Conservation (phyloP, 2,888 invertebrate genomes). For the Leptinotarsa juncta region DNA sequence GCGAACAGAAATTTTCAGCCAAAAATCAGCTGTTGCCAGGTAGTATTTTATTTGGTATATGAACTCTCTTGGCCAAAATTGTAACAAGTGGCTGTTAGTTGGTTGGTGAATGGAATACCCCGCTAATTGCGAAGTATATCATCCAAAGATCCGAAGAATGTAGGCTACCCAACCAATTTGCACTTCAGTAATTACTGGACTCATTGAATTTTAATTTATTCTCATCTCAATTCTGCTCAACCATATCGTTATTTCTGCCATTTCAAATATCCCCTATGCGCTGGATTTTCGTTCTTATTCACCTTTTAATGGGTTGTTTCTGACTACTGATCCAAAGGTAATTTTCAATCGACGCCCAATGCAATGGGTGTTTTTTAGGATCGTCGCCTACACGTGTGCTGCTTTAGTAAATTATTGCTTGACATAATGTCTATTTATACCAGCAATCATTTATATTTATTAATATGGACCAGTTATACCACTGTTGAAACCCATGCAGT, state of each 20-base stretch:
- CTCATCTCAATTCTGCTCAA: background rate
- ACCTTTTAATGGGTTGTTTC: background rate
- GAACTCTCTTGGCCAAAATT: conserved; percentile 26
- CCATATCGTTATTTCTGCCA: background rate
- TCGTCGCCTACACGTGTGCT: conserved; percentile 42
- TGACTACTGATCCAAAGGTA: conserved; percentile 2
- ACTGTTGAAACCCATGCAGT: conserved; percentile 13
- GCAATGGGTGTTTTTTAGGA: conserved; percentile 23
- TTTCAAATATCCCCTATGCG: background rate
- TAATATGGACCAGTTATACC: conserved; percentile 14
- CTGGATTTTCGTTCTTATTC: background rate
- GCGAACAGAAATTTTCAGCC: conserved; percentile 6
- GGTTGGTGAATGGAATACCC: conserved; percentile 14
- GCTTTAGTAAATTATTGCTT: conserved; percentile 44
- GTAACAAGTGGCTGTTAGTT: conserved; percentile 27
- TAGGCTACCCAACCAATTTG: background rate
- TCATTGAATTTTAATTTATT: background rate
- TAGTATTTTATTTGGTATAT: background rate
- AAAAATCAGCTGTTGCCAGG: conserved; percentile 30
- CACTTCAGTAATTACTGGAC: conserved; percentile 1
- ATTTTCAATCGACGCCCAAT: conserved; percentile 15
- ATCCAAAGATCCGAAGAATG: background rate
- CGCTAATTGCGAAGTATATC: conserved; percentile 8
- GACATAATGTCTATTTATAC: conserved; percentile 52
- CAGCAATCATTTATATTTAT: conserved; percentile 20